A percentile compares a stretch with the other conserved stretches of the same genome.
These are phyloP conservation scores for Drosophila tristis DNA, from an alignment of 1,140 invertebrate genomes.

Conservation along the genomic window DNA sequence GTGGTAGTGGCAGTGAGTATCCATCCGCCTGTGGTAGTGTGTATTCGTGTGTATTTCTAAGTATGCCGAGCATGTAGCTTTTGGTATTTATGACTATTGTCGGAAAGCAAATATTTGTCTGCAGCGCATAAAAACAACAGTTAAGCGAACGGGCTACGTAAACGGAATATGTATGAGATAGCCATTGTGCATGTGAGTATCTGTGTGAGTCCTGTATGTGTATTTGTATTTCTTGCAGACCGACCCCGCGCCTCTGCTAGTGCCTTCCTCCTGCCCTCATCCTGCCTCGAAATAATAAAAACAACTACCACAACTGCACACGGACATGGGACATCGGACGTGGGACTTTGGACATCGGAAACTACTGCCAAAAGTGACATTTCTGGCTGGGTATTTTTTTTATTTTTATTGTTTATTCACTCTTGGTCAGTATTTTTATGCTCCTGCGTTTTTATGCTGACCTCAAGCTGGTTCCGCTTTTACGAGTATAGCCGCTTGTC, in stretches of 20 bases:
- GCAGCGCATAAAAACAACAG: constrained; percentile 84
- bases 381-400: constrained; percentile 46
- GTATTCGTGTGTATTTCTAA: constrained; percentile 73
- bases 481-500: constrained; percentile 38
- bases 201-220: constrained; percentile 43
- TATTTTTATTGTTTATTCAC: constrained; percentile 49
- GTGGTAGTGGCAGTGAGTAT: constrained; percentile 5
- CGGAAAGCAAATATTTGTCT: constrained; percentile 84
- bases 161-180: constrained; percentile 81
- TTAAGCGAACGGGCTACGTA: constrained; percentile 83
- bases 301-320: constrained; percentile 64
- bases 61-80: constrained; percentile 84
- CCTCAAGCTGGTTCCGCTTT: constrained; percentile 52
- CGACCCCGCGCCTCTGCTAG: constrained; percentile 10
- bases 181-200: constrained; percentile 25
- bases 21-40: constrained; percentile 6
- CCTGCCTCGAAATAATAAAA: constrained; percentile 68
- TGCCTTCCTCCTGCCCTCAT: constrained; percentile 55
- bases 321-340: constrained; percentile 4
- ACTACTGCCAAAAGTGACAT: constrained; percentile 71
- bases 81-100: constrained; percentile 84
- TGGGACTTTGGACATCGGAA: constrained; percentile 28
- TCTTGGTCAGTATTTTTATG: constrained; percentile 69
- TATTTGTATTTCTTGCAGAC: constrained; percentile 38
- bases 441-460: constrained; percentile 57